Evolutionary conservation across 2,113 vertebrate species (phyloP).

Genomic region (Dicentrarchus labrax): DNA sequence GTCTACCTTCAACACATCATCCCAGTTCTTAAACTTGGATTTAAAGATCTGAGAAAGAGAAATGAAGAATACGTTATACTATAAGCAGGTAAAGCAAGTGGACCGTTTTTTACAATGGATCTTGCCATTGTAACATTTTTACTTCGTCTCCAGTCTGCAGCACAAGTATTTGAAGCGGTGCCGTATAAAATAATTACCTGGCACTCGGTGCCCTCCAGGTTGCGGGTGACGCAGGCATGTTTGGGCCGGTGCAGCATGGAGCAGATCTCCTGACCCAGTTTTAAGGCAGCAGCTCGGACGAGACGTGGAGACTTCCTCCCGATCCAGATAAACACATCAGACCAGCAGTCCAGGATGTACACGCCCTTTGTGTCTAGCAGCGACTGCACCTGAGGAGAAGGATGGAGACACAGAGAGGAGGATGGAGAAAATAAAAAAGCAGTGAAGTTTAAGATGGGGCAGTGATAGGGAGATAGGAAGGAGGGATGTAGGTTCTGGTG

Average conservation of each 20-base stretch:
- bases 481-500: not conserved
- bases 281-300: slow-evolving; percentile 94
- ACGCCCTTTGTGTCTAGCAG: slow-evolving; percentile 95
- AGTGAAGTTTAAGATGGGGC: not conserved
- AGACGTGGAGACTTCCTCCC: slow-evolving; percentile 95
- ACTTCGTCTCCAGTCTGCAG: not conserved
- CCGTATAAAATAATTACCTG: slow-evolving; percentile 83
- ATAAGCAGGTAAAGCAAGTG: not conserved
- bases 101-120: not conserved
- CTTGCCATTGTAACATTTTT: not conserved
- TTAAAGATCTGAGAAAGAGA: slow-evolving; percentile 91
- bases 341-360: slow-evolving; percentile 98
- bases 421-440: not conserved
- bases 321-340: slow-evolving; percentile 98
- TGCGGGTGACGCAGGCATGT: slow-evolving; percentile 92
- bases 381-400: slow-evolving; percentile 89
- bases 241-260: slow-evolving; percentile 96
- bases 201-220: slow-evolving; percentile 95
- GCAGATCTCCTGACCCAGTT: slow-evolving; percentile 97
- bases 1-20: slow-evolving; percentile 95
- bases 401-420: not conserved
- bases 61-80: too few species aligned
- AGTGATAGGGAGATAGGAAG: too few species aligned
- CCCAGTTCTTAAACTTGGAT: slow-evolving; percentile 99
- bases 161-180: not conserved